Evolutionary conservation across 1,140 invertebrate genomes (phyloP), one percentile per base, ranked within the genome.

Genomic region (Streblospio benedicti): DNA sequence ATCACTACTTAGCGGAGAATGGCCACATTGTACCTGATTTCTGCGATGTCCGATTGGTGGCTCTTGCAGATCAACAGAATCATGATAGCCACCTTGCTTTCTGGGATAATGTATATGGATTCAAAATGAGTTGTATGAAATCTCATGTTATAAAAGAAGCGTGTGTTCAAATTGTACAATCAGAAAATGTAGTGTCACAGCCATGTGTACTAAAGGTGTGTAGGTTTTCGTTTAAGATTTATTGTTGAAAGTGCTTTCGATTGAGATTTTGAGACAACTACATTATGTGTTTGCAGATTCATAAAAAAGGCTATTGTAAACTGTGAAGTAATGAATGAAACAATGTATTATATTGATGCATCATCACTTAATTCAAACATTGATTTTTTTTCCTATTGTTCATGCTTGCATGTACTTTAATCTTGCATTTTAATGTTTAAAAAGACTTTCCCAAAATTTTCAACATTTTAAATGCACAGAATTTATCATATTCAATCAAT

Each of bases 91-190:
- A 71, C 56, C 60, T 75, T 20, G 61, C 52, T n/a, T 76, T 67
- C 63, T 77, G 76, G 76, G 70, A 76, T 53, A 66, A 77, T 66
- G 74, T 77, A 1, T 77, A 76, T 63, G 74, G 76, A 1, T 76
- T 76, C 60, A 69, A 69, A 28, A 77, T 77, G 76, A 68, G 59
- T 12, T 76, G 76, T 64, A 74, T 77, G 71, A 76, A 71, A 51
- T 60, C 59, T 4, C 65, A 66, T 2, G 71, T 76, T 3, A 50
- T 71, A 3, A 60, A 66, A 44, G 74, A 77, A 55, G 71, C 71
- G 2, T 61, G 60, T 57, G 73, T 77, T 1, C 65, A 68, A n/a
- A 43, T 71, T 14, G 66, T 76, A 1, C 62, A 69, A 2, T 27
- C 55, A 45, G 66, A 67, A 2, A 68, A 64, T 35, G 44, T 75